Percentiles rank a stretch among this genome's conserved stretches.
Conservation (phyloP, 35 echinoderm and acorn worm species). For the Anneissia japonica region DNA sequence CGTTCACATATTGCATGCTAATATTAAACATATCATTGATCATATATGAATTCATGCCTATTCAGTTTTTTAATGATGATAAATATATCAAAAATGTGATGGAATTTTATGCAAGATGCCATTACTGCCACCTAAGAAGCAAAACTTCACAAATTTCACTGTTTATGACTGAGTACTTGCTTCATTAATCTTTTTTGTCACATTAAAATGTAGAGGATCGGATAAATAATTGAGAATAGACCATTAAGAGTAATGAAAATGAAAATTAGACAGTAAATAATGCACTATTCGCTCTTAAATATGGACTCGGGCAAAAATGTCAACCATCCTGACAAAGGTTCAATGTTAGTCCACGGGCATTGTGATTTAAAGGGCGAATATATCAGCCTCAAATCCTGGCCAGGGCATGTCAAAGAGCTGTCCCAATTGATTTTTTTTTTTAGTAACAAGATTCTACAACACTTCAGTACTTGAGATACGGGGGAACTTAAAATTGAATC, state of each 20-base stretch:
- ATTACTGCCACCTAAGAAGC: background rate
- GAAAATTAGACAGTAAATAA: background rate
- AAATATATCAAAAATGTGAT: background rate
- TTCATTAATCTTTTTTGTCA: constrained; percentile 2
- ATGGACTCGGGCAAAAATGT: background rate
- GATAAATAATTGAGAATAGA: background rate
- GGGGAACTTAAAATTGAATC: too few relatives aligned
- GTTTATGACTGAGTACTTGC: background rate
- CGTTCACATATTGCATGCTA: too few relatives aligned
- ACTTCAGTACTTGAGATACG: too few relatives aligned
- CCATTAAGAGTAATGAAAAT: background rate
- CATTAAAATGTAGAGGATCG: background rate
- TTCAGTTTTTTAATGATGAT: too few relatives aligned
- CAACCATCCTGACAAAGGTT: background rate
- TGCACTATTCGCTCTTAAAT: background rate
- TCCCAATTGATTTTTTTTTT: background rate
- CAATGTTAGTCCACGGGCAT: background rate
- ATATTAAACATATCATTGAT: too few relatives aligned
- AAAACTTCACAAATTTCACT: background rate
- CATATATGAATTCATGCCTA: too few relatives aligned
- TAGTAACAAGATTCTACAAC: too few relatives aligned
- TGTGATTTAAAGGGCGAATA: background rate
- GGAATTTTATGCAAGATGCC: background rate
- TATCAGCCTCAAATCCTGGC: background rate
- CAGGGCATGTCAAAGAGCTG: background rate